Evolutionary conservation across 2,113 vertebrate species (phyloP).

Genomic region (Pipa parva): DNA sequence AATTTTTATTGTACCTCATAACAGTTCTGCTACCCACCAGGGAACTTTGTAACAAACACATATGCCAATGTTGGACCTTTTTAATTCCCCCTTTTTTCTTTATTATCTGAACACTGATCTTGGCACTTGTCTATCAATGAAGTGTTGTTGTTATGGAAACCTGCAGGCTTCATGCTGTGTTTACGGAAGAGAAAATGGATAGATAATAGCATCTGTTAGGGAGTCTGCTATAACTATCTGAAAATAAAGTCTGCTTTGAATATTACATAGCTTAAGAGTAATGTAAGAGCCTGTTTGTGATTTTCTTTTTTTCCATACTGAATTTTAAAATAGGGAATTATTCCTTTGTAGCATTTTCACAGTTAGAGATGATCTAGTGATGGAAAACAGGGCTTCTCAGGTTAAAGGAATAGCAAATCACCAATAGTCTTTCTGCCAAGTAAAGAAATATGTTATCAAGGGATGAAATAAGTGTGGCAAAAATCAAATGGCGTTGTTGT

Average conservation of each 20-base stretch:
- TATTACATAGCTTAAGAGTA: neutral
- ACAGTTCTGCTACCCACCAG: neutral
- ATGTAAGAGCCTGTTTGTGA: too few species aligned
- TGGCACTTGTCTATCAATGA: slow-evolving; percentile 51
- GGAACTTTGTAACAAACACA: neutral
- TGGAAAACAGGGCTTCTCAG: too few species aligned
- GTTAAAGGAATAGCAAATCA: too few species aligned
- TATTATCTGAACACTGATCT: slow-evolving; percentile 37
- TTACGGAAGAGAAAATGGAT: slow-evolving; percentile 27
- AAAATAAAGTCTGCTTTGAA: slow-evolving; percentile 20
- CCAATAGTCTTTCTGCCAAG: too few species aligned
- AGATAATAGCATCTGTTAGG: slow-evolving; percentile 20
- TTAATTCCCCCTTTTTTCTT: neutral
- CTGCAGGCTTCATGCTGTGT: slow-evolving; percentile 44
- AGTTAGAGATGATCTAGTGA: too few species aligned
- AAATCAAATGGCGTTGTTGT: too few species aligned
- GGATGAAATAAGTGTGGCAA: too few species aligned
- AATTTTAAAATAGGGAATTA: too few species aligned
- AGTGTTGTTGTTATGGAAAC: slow-evolving; percentile 50
- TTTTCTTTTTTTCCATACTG: neutral
- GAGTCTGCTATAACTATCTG: slow-evolving; percentile 17
- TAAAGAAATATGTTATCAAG: too few species aligned
- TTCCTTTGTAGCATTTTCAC: neutral
- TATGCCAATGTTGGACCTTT: slow-evolving; percentile 10
- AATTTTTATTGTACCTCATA: slow-evolving; percentile 23